Percentiles rank a stretch among this genome's conserved stretches.
Conservation (phyloP, 2,797 vertebrate species). For the Bryconaethiops microstoma region DNA sequence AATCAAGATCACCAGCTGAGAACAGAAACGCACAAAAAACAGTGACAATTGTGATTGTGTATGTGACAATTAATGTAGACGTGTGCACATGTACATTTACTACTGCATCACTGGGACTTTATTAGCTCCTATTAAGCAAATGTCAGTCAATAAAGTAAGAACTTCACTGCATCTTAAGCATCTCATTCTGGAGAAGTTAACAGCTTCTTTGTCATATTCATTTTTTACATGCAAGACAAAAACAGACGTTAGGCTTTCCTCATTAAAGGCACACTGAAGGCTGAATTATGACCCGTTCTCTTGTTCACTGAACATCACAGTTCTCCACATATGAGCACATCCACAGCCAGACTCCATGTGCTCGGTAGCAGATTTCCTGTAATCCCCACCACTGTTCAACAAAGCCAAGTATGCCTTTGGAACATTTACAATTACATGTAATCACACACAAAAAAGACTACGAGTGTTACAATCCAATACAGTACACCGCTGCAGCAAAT, state of each 20-base stretch:
- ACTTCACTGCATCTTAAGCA: neutral
- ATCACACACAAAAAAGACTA: neutral
- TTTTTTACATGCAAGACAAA: neutral
- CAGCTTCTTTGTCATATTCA: neutral
- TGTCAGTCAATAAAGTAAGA: neutral
- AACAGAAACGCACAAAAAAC: no score
- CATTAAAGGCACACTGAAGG: neutral
- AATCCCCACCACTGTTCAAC: neutral
- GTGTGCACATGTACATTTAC: neutral
- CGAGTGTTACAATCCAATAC: neutral
- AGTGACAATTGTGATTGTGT: neutral
- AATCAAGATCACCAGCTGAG: no score
- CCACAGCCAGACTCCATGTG: neutral
- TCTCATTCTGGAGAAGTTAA: neutral
- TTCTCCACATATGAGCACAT: neutral
- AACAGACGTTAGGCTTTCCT: neutral
- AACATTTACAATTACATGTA: neutral
- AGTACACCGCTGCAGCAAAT: neutral
- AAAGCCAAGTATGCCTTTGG: neutral
- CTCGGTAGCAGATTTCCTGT: neutral
- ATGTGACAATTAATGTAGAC: neutral
- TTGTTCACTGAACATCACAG: neutral
- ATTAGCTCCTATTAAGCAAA: neutral
- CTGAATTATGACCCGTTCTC: conserved; percentile 7
- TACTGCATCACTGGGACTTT: neutral